Base-by-base conservation (phyloP, 1,140 invertebrate species). In the Wasmannia auropunctata region DNA sequence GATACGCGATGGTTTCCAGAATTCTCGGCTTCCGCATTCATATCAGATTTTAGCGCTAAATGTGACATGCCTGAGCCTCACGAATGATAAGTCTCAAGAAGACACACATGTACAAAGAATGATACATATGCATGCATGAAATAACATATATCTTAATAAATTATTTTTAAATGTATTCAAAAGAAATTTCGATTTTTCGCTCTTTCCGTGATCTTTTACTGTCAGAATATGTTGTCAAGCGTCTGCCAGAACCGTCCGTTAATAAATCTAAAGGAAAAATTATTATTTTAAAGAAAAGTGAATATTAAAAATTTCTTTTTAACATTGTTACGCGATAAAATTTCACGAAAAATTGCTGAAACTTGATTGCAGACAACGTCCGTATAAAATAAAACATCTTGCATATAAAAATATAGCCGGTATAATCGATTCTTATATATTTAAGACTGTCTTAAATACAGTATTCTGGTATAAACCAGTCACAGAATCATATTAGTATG, bases 41-140 rank as follows among this genome's bases (percentile, higher is more conserved):
- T 54, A 54, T 69, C 63, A 25, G 37, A 58, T 83, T 83, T 83
- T 58, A 74, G n/a, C 40, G 25, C 54, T 72, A 49, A 81, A 72
- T 19, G 31, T n/a, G 69, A 80, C 62, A 1, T 25, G 28, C 14
- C 19, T 16, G 28, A 58, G 8, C 14, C 22, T 22, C n/a, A 14
- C 5, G 11, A 43, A 19, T 46, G 40, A 60, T 8, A 25, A 62
- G 16, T 31, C 22, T 58, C 19, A 6, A 2, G 16, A 60, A 40
- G 6, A 40, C 16, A 10, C 3, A 2, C n/a, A n/a, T n/a, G 49
- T 22, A 4, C 5, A 16, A 75, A 25, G 16, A 37, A 16, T n/a
- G n/a, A n/a, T n/a, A n/a, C n/a, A 16, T 46, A 46, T 16, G 14
- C 43, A 62, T n/a, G 7, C 28, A 10, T 11, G 8, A 60, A 22